Percentiles rank a stretch among this genome's conserved stretches.
Evolutionary conservation across 30 jellyfish, hydroid and myxozoan species (phyloP).

Genomic region (Aurelia coerulea): DNA sequence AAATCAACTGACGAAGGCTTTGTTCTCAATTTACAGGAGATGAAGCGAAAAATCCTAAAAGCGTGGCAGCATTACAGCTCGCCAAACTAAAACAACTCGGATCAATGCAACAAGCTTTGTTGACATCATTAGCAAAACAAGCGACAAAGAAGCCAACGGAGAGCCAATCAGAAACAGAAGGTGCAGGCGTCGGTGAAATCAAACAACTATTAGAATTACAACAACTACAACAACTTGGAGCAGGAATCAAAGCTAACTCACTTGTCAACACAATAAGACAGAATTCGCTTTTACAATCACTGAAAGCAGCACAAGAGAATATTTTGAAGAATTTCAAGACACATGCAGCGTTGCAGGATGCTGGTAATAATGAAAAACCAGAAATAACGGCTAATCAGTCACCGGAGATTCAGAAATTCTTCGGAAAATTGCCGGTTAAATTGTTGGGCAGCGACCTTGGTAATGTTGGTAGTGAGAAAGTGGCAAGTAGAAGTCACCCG

Average conservation of each 20-base stretch:
- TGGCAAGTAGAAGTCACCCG: conserved; percentile 41
- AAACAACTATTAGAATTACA: conserved; percentile 60
- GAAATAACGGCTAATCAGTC: conserved; percentile 10
- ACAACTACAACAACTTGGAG: conserved; percentile 67
- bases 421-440: conserved; percentile 60
- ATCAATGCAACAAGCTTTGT: conserved; percentile 79
- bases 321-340: conserved; percentile 25
- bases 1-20: no score
- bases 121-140: conserved; percentile 70
- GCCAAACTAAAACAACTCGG: conserved; percentile 79
- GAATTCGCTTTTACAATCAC: conserved; percentile 51
- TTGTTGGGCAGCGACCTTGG: conserved; percentile 62
- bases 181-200: conserved; percentile 35
- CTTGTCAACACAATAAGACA: conserved; percentile 49
- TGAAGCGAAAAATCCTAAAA: conserved; percentile 49
- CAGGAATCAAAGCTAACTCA: conserved; percentile 61
- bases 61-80: conserved; percentile 66
- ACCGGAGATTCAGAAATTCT: conserved; percentile 57
- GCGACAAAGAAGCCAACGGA: conserved; percentile 40
- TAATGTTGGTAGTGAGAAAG: conserved; percentile 68
- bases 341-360: conserved; percentile 21
- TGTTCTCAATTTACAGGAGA: conserved; percentile 2
- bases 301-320: conserved; percentile 67
- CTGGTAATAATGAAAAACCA: conserved; percentile 11
- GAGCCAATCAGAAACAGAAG: conserved; percentile 18